phyloP scores from a whole-genome alignment of 2,113 vertebrate genomes.

The Ctenodactylus gundi region DNA sequence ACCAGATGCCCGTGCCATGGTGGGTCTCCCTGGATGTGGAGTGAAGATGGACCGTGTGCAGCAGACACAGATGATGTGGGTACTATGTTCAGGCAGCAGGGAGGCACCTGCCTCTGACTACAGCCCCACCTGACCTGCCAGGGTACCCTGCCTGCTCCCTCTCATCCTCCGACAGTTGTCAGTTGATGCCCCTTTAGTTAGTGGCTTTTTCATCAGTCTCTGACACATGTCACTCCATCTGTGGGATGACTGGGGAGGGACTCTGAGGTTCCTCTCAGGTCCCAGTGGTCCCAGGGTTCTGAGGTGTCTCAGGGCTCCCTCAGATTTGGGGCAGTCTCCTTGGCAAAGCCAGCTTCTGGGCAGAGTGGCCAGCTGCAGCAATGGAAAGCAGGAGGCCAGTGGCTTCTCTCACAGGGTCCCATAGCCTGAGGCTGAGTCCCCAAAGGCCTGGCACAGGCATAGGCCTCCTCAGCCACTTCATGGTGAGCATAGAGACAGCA shows the following conservation, averaged over 20 bases:
- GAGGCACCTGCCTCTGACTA: fast-evolving
- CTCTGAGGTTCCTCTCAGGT: not conserved
- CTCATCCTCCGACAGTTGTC: no score
- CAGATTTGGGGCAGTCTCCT: not conserved
- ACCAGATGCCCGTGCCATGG: not conserved
- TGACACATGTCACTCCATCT: not conserved
- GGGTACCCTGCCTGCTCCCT: not conserved
- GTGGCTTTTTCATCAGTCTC: not conserved
- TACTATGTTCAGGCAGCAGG: no score
- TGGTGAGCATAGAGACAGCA: no score
- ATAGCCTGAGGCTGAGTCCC: no score
- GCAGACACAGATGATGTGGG: no score
- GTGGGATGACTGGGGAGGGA: no score
- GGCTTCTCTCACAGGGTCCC: no score
- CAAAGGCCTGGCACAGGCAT: not conserved
- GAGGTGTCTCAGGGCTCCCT: not conserved
- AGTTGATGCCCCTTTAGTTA: not conserved
- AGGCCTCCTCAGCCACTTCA: no score
- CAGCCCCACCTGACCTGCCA: no score
- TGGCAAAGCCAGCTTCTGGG: not conserved
- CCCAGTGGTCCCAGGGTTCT: not conserved
- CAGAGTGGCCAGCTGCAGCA: not conserved
- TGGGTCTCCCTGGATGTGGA: no score
- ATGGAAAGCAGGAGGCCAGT: no score
- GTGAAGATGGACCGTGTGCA: no score